Percentiles rank a stretch among this genome's conserved stretches.
phyloP scores from a whole-genome alignment of 2,888 invertebrate species.

The Bellardia pandia region DNA sequence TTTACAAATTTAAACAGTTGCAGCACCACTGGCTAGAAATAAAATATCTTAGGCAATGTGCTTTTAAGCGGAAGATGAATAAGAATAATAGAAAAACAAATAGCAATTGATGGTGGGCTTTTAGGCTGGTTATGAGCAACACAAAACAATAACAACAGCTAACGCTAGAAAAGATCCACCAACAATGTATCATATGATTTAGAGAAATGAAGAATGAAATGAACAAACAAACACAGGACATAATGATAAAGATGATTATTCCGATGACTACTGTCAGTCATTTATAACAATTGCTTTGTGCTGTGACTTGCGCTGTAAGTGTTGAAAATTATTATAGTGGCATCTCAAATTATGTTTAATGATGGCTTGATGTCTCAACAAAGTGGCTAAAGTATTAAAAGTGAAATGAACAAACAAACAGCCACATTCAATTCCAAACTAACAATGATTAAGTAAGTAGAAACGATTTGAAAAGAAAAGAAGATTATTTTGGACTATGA shows the following conservation, averaged over 20 bases:
- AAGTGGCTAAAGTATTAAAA: conserved; percentile 64
- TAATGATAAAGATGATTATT: conserved; percentile 54
- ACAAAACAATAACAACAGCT: background rate
- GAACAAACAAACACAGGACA: conserved; percentile 10
- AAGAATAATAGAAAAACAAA: conserved; percentile 67
- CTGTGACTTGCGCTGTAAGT: conserved; percentile 77
- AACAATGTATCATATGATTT: conserved; percentile 48
- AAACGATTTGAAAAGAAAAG: conserved; percentile 23
- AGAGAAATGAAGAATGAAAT: conserved; percentile 13
- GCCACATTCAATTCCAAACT: conserved; percentile 15
- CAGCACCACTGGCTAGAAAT: background rate
- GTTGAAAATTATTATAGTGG: conserved; percentile 69
- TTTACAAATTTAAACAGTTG: background rate
- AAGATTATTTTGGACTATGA: conserved; percentile 37
- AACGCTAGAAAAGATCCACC: background rate
- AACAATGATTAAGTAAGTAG: conserved; percentile 50
- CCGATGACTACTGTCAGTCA: conserved; percentile 81
- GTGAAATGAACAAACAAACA: conserved; percentile 18
- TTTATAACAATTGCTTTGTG: conserved; percentile 83
- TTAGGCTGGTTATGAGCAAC: conserved; percentile 56
- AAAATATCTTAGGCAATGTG: conserved; percentile 50
- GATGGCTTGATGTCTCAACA: conserved; percentile 52
- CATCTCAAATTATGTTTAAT: conserved; percentile 58
- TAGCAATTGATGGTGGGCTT: conserved; percentile 63
- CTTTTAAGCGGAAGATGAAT: conserved; percentile 37